Evolutionary conservation across 2,797 vertebrate species (phyloP).

Genomic region (Pygocentrus nattereri): DNA sequence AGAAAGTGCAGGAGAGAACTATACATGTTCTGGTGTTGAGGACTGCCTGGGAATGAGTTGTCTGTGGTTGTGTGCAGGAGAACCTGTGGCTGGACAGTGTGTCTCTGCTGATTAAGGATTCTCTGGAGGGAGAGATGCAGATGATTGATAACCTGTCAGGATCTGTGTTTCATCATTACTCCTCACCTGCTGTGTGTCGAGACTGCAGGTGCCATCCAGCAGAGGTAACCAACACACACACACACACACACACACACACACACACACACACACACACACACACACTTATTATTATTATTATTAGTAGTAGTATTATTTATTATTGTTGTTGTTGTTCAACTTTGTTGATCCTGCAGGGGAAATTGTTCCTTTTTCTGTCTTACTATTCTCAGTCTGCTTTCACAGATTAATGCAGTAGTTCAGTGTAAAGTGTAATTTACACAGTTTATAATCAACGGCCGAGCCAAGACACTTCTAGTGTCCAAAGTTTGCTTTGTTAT

Average conservation of each 20-base stretch:
- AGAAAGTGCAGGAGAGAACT: not conserved
- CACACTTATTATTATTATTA: not conserved
- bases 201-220: conserved; percentile 91
- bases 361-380: no score
- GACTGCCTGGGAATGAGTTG: conserved; percentile 10
- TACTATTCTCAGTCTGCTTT: no score
- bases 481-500: not conserved
- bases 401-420: not conserved
- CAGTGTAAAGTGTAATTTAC: not conserved
- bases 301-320: no score
- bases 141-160: conserved; percentile 99
- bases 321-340: no score
- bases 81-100: conserved; percentile 99
- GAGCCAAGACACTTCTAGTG: not conserved
- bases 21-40: not conserved
- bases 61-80: conserved; percentile 85
- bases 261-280: conserved; percentile 8
- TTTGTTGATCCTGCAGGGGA: no score
- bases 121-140: conserved; percentile 98
- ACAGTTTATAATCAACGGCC: not conserved
- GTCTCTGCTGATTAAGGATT: conserved; percentile 99
- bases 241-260: not conserved
- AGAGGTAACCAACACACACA: conserved; percentile 81
- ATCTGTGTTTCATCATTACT: conserved; percentile 99
- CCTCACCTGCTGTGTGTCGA: conserved; percentile 89